phyloP scores from a whole-genome alignment of 2,888 invertebrate species.

The Achlya flavicornis region DNA sequence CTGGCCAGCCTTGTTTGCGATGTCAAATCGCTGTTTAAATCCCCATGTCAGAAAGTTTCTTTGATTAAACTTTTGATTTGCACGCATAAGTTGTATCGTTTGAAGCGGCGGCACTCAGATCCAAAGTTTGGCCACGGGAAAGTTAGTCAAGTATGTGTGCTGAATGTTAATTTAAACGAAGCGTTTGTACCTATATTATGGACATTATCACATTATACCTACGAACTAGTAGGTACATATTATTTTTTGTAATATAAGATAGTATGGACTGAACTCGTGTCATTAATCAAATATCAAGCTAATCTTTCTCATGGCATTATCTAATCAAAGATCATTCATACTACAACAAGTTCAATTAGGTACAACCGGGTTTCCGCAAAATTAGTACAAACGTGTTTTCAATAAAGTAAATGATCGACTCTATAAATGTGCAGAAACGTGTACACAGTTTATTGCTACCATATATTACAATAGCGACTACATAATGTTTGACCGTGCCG shows the following conservation, averaged over 20 bases:
- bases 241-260: too few species aligned
- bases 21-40: constrained; percentile 33
- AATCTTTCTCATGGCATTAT: too few species aligned
- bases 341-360: not conserved
- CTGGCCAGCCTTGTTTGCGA: constrained; percentile 27
- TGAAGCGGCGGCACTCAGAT: constrained; percentile 23
- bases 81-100: constrained; percentile 22
- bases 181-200: not conserved
- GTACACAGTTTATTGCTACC: not conserved
- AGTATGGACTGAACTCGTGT: not conserved
- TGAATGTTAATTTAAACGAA: not conserved
- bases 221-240: too few species aligned
- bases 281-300: not conserved
- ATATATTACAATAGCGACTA: constrained; percentile 1
- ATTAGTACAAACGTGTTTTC: too few species aligned
- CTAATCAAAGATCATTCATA: not conserved
- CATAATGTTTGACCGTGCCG: constrained; percentile 14
- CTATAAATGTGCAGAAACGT: not conserved
- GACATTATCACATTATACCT: not conserved
- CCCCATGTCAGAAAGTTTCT: constrained; percentile 27
- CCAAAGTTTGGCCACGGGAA: constrained; percentile 18
- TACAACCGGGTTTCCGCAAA: too few species aligned
- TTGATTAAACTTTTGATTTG: constrained; percentile 38
- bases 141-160: constrained; percentile 2
- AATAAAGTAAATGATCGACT: not conserved